These are phyloP conservation scores for Catocala nupta DNA, from an alignment of 2,888 invertebrate genomes.

Conservation along the genomic window DNA sequence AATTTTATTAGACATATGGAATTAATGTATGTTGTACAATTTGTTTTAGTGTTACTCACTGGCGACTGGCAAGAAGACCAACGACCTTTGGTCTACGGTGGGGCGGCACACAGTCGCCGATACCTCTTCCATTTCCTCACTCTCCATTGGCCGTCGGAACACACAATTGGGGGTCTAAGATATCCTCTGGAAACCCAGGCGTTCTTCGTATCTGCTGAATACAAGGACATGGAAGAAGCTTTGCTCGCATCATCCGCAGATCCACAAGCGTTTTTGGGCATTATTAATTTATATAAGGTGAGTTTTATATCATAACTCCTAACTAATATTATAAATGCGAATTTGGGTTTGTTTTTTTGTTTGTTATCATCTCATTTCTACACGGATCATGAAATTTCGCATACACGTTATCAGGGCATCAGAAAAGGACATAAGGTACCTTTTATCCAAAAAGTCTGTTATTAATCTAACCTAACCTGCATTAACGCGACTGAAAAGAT, in stretches of 20 bases:
- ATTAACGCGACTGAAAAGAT: no score
- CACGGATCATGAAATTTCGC: no score
- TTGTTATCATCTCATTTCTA: no score
- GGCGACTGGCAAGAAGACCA: slow-evolving; percentile 62
- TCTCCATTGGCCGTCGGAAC: slow-evolving; percentile 75
- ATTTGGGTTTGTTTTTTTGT: no score
- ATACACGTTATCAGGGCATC: no score
- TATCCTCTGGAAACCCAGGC: slow-evolving; percentile 74
- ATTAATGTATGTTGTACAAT: not conserved
- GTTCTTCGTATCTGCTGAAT: slow-evolving; percentile 70
- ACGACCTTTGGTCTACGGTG: slow-evolving; percentile 70
- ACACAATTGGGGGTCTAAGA: slow-evolving; percentile 61
- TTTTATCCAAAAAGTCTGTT: no score
- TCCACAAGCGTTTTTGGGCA: slow-evolving; percentile 68
- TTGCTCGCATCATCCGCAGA: slow-evolving; percentile 60
- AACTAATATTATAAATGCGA: no score
- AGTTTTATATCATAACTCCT: slow-evolving; percentile 1
- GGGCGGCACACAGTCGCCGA: slow-evolving; percentile 72
- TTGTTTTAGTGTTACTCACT: slow-evolving; percentile 61
- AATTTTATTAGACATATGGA: no score
- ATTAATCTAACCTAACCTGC: no score
- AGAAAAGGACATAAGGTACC: no score
- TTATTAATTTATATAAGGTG: slow-evolving; percentile 71
- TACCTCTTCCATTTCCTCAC: slow-evolving; percentile 72
- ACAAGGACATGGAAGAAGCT: slow-evolving; percentile 60